phyloP scores from a whole-genome alignment of 2,888 invertebrate species.

The Stenodera caucasica region DNA sequence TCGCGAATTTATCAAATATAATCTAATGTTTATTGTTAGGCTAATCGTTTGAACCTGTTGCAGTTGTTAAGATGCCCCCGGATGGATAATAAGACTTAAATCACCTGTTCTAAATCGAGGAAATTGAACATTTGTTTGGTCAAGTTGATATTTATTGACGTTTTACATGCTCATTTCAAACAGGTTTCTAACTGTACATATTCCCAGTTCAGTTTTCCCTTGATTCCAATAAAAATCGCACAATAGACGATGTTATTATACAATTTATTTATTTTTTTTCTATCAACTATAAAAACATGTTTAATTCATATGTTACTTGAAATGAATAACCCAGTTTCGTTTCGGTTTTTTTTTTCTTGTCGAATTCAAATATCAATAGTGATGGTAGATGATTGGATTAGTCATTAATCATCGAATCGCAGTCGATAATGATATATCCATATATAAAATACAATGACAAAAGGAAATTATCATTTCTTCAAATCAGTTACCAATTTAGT shows the following conservation, averaged over 20 bases:
- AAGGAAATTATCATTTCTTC: background rate
- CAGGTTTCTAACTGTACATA: slow-evolving; percentile 34
- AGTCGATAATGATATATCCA: background rate
- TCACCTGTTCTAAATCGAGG: slow-evolving; percentile 13
- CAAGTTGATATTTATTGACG: slow-evolving; percentile 31
- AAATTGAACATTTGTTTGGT: slow-evolving; percentile 19
- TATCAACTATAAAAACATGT: no score
- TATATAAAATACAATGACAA: background rate
- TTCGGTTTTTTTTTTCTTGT: no score
- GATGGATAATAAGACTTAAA: slow-evolving; percentile 3
- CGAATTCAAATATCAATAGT: no score
- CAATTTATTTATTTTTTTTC: background rate
- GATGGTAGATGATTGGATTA: background rate
- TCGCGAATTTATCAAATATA: no score
- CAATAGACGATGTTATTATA: background rate
- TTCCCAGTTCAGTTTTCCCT: slow-evolving; percentile 18
- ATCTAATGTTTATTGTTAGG: background rate
- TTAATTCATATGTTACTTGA: no score
- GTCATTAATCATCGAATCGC: background rate
- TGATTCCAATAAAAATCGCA: slow-evolving; percentile 16
- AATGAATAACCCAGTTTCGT: no score
- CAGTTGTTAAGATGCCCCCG: background rate
- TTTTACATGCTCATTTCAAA: slow-evolving; percentile 30
- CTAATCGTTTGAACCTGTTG: slow-evolving; percentile 3
- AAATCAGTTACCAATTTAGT: slow-evolving; percentile 2